These are phyloP conservation scores for Pseudopleuronectes americanus DNA, from an alignment of 2,797 vertebrate species.

Conservation along the genomic window DNA sequence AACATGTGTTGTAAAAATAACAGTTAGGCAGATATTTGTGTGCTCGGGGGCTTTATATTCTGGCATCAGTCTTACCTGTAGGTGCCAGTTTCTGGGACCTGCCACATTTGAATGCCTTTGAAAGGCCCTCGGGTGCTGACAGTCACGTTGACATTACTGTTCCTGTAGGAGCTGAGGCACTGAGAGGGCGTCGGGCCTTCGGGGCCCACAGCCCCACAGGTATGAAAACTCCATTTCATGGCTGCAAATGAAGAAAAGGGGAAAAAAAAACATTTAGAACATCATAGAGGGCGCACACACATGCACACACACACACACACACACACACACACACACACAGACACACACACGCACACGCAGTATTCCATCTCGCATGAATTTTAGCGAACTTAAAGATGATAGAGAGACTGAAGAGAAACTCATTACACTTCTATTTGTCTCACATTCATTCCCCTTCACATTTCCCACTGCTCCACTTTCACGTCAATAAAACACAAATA, in stretches of 20 bases:
- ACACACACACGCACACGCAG: constrained; percentile 19
- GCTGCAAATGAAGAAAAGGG: constrained; percentile 55
- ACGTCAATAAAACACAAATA: constrained; percentile 32
- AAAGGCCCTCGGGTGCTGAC: constrained; percentile 88
- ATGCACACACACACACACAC: constrained; percentile 7
- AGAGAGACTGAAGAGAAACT: constrained; percentile 28
- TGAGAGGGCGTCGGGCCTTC: constrained; percentile 93
- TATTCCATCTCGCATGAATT: constrained; percentile 30
- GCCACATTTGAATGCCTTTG: constrained; percentile 95
- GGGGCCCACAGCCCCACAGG: constrained; percentile 93
- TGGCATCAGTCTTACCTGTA: constrained; percentile 87
- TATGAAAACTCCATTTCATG: constrained; percentile 91
- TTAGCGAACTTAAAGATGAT: constrained; percentile 45
- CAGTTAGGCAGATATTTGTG: constrained; percentile 8
- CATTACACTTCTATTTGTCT: constrained; percentile 49
- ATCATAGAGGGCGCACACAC: constrained; percentile 13
- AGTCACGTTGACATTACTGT: constrained; percentile 90
- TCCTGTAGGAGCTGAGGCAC: constrained; percentile 92
- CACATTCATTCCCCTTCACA: constrained; percentile 44
- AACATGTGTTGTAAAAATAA: constrained; percentile 11
- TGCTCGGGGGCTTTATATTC: not conserved
- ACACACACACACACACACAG: constrained; percentile 8
- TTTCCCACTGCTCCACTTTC: constrained; percentile 34
- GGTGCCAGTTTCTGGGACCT: constrained; percentile 91
- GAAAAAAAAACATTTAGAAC: constrained; percentile 14